Base-by-base conservation (phyloP, 1,140 invertebrate species). In the Vanessa tameamea region DNA sequence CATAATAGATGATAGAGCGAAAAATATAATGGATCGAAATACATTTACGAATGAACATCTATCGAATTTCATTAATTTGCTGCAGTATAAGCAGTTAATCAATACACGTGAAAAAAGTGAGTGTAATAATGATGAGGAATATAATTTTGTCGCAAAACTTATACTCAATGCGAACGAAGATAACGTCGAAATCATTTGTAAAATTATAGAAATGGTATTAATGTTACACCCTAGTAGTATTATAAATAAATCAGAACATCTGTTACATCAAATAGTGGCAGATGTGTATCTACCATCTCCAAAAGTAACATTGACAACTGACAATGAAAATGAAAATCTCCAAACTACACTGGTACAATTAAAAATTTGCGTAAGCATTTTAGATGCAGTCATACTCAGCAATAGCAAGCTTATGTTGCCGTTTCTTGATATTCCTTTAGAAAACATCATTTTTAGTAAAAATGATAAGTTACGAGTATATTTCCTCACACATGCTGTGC, bases 1-100 rank as follows among this genome's bases (percentile, higher is more conserved):
- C 69, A n/a, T 90, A 13, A 74, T 92, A 26, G 87, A 91, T 75
- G 12, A 31, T 12, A 74, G 85, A 50, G 75, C 88, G 14, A 80
- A 79, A 73, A 77, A 76, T 72, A 77, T 92, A 48, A 90, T 90
- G 84, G 51, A 63, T 47, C 80, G 75, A 69, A 81, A 51, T 63
- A 80, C 69, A 37, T 80, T 84, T 69, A 82, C 82, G 8, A 75
- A 76, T 65, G 79, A 82, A 69, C 84, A 91, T 67, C 73, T 91
- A 53, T 75, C 57, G 55, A 86, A 82, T 74, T 84, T 79, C 2
- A 72, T 86, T 23, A 78, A 84, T 67, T 74, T 91, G 51, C 69
- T 92, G 16, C 73, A 85, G 68, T 92, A 92, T 64, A 92, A 92
- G 83, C 75, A 85, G 47, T 64, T 90, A n/a, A 82, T 92, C 15